Percentiles rank a stretch among this genome's conserved stretches.
These are phyloP conservation scores for Stegophylla sp. DNA, from an alignment of 2,888 invertebrate genomes.

Conservation along the genomic window DNA sequence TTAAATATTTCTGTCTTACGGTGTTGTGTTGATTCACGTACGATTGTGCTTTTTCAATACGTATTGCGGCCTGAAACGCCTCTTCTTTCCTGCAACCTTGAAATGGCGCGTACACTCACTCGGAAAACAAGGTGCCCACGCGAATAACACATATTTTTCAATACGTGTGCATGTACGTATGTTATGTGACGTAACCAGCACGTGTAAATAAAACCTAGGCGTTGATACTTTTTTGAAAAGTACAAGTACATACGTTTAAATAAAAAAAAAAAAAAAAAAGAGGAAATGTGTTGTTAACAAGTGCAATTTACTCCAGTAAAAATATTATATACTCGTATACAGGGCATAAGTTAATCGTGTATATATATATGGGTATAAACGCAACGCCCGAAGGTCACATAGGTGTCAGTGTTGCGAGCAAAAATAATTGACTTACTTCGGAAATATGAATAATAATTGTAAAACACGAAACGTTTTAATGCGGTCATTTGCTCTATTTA, in stretches of 20 bases:
- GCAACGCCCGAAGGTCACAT: neutral
- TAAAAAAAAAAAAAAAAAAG: neutral
- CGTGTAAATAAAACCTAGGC: constrained; percentile 5
- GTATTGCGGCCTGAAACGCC: constrained; percentile 32
- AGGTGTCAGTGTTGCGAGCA: too few species aligned
- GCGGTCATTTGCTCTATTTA: too few species aligned
- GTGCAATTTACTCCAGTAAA: neutral
- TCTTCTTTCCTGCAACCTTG: constrained; percentile 51
- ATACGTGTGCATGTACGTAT: neutral
- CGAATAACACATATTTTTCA: constrained; percentile 4
- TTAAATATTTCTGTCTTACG: neutral
- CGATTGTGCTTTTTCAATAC: neutral
- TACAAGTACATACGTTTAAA: too few species aligned
- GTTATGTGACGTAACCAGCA: constrained; percentile 3
- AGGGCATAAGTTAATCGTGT: neutral
- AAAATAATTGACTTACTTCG: too few species aligned
- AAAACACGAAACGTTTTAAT: too few species aligned
- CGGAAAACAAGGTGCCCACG: constrained; percentile 21
- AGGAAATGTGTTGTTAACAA: neutral
- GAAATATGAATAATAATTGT: too few species aligned
- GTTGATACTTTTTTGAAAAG: neutral
- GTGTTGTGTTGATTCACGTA: neutral
- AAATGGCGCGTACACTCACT: neutral
- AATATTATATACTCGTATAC: neutral
- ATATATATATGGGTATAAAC: neutral